These are phyloP conservation scores for Tetramorium simillimum DNA, from an alignment of 1,140 invertebrate genomes.

Conservation along the genomic window DNA sequence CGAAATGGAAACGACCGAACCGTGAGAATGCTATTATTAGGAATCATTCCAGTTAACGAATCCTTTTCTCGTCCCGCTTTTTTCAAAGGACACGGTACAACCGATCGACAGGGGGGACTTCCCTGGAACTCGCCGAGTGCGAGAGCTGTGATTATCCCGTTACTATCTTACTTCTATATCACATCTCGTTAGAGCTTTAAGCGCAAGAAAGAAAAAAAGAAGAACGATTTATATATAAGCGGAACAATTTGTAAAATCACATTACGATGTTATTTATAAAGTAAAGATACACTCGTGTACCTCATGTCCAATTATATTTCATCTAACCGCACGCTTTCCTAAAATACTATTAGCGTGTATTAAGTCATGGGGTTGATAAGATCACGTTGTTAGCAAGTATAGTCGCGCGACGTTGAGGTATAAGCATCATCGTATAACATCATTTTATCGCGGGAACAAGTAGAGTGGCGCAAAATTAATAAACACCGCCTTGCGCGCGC, in stretches of 20 bases:
- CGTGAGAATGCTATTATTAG: slow-evolving; percentile 37
- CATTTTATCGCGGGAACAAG: slow-evolving; percentile 44
- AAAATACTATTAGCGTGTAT: slow-evolving; percentile 39
- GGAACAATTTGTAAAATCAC: not conserved
- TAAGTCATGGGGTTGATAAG: slow-evolving; percentile 37
- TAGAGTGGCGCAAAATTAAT: slow-evolving; percentile 57
- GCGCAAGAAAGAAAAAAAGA: not conserved
- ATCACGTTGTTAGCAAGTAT: slow-evolving; percentile 31
- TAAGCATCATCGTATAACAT: slow-evolving; percentile 52
- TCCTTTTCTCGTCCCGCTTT: not conserved
- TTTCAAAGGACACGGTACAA: slow-evolving; percentile 11
- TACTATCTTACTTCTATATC: not conserved
- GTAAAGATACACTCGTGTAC: too few relatives aligned
- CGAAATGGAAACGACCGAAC: slow-evolving; percentile 38
- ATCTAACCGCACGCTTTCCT: not conserved
- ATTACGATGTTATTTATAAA: not conserved
- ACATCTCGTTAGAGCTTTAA: not conserved
- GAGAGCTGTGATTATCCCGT: not conserved
- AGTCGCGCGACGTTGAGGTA: slow-evolving; percentile 29
- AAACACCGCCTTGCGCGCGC: slow-evolving; percentile 35
- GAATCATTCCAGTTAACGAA: slow-evolving; percentile 47
- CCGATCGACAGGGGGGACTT: not conserved
- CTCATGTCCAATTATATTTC: not conserved
- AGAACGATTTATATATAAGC: not conserved
- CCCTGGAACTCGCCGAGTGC: not conserved